A percentile compares a stretch with the other conserved stretches of the same genome.
Evolutionary conservation across 2,113 vertebrate genomes (phyloP).

Genomic region (Entomyzon cyanotis): DNA sequence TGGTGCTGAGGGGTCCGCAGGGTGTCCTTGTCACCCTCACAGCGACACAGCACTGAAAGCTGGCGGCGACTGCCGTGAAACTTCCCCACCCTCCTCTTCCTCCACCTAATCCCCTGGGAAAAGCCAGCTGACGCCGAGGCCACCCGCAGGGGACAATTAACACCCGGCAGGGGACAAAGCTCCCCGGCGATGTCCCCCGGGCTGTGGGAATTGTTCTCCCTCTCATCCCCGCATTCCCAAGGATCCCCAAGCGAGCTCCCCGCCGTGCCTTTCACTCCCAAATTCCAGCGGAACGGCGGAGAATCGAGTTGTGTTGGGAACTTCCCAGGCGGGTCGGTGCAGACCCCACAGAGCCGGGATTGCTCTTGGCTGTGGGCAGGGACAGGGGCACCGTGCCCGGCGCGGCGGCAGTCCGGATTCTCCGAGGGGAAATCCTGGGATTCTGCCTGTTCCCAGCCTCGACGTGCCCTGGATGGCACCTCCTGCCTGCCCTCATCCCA

Average conservation of each 20-base stretch:
- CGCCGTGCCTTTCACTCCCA: background rate
- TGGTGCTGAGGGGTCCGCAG: fast-evolving
- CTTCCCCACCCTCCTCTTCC: background rate
- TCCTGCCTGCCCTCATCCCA: background rate
- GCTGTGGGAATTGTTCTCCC: background rate
- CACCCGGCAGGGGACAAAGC: background rate
- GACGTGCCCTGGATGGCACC: background rate
- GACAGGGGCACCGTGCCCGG: background rate
- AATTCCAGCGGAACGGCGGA: background rate
- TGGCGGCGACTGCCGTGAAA: fast-evolving
- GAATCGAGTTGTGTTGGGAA: background rate
- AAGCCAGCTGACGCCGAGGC: background rate
- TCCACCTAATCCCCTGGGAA: background rate
- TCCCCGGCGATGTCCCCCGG: fast-evolving
- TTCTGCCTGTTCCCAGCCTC: background rate
- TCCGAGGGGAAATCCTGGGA: background rate
- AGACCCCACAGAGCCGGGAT: background rate
- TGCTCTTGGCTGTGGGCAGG: fast-evolving
- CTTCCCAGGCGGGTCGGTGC: background rate
- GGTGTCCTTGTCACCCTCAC: background rate
- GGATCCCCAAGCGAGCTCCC: background rate
- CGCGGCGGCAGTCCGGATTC: fast-evolving
- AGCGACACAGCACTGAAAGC: fast-evolving
- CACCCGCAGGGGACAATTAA: fast-evolving
- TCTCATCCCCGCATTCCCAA: background rate